These are phyloP conservation scores for Asobara japonica DNA, from an alignment of 1,140 invertebrate species.

Conservation along the genomic window DNA sequence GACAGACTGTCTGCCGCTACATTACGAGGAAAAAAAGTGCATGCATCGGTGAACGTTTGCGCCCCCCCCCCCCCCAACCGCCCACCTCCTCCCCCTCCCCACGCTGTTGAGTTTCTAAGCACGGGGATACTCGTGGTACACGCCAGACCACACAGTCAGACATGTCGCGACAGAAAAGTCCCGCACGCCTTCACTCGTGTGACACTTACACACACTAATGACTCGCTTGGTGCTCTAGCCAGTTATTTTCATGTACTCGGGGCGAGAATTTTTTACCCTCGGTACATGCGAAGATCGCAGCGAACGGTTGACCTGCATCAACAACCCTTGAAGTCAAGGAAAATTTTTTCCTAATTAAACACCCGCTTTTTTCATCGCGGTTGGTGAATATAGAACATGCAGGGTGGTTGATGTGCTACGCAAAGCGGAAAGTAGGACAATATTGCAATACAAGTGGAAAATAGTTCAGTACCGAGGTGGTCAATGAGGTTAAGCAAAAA, in stretches of 20 bases:
- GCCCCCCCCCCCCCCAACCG: not conserved
- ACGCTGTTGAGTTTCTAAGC: not conserved
- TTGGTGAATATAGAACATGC: no score
- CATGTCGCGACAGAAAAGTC: constrained; percentile 15
- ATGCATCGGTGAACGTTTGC: constrained; percentile 8
- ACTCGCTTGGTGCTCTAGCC: not conserved
- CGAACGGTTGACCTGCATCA: no score
- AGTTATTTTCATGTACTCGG: constrained; percentile 5
- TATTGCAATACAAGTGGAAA: no score
- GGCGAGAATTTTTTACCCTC: not conserved
- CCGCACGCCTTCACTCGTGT: constrained; percentile 3
- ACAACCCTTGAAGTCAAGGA: no score
- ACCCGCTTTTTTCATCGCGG: no score
- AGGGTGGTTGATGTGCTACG: no score
- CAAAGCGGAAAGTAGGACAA: no score
- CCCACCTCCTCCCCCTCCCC: no score
- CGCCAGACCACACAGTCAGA: constrained; percentile 10
- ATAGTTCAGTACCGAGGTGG: no score
- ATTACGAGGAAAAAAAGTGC: not conserved
- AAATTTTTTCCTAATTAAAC: no score
- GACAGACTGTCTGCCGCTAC: constrained; percentile 14
- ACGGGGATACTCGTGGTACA: not conserved
- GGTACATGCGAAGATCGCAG: no score
- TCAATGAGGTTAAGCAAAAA: no score
- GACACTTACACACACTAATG: constrained; percentile 2